phyloP scores from a whole-genome alignment of 2,113 vertebrate genomes.

The Accipiter cooperii region DNA sequence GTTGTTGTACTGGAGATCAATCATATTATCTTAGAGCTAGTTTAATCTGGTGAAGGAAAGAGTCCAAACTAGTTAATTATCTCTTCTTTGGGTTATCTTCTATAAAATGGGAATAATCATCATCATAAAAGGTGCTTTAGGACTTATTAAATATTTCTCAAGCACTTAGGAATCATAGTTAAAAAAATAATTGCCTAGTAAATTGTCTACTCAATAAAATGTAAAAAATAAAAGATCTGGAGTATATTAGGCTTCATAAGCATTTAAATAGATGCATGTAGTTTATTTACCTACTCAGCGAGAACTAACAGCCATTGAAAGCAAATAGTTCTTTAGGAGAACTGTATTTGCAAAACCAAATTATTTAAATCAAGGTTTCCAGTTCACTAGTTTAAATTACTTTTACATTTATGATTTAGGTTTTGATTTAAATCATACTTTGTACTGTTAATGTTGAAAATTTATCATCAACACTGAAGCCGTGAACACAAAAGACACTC shows the following conservation, averaged over 20 bases:
- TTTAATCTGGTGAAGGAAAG: neutral
- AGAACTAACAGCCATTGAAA: neutral
- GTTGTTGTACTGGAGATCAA: neutral
- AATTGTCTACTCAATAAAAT: slow-evolving; percentile 37
- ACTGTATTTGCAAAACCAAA: neutral
- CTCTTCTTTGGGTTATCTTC: neutral
- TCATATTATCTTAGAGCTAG: neutral
- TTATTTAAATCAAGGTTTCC: slow-evolving; percentile 38
- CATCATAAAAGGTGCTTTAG: neutral
- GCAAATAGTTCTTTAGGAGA: neutral
- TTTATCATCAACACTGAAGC: slow-evolving; percentile 16
- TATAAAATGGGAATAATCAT: neutral
- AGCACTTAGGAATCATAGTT: neutral
- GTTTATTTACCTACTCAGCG: slow-evolving; percentile 10
- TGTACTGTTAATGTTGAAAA: slow-evolving; percentile 10
- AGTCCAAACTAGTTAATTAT: neutral
- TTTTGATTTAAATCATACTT: slow-evolving; percentile 41
- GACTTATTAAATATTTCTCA: slow-evolving; percentile 10
- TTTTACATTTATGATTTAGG: slow-evolving; percentile 4
- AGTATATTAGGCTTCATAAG: neutral
- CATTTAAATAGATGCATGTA: neutral
- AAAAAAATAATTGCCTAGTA: slow-evolving; percentile 31
- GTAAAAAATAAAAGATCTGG: neutral
- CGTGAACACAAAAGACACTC: slow-evolving; percentile 15
- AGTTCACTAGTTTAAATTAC: slow-evolving; percentile 24